Evolutionary conservation across 2,888 invertebrate species (phyloP).

Genomic region (Elysia crispata): DNA sequence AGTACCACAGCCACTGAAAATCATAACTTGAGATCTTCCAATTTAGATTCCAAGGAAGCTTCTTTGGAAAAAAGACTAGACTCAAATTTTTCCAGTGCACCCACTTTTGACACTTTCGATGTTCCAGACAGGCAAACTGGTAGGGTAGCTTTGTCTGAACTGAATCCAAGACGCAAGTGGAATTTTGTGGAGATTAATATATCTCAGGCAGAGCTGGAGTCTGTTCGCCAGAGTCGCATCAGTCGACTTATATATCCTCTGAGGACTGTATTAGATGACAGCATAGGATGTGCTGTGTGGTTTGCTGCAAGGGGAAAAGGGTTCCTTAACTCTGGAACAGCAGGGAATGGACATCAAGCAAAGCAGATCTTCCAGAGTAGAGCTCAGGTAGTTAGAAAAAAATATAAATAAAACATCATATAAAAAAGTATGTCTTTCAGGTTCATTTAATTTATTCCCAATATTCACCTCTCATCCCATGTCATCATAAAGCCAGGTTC

Average conservation of each 20-base stretch:
- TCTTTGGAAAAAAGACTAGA: too few species aligned
- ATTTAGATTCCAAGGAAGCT: too few species aligned
- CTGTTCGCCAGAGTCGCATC: constrained; percentile 66
- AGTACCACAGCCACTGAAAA: too few species aligned
- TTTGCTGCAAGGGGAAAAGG: constrained; percentile 90
- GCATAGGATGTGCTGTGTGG: constrained; percentile 93
- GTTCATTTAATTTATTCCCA: too few species aligned
- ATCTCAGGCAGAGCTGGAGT: constrained; percentile 82
- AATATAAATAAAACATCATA: too few species aligned
- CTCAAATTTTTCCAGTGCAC: too few species aligned
- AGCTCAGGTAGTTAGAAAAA: too few species aligned
- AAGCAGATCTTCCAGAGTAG: too few species aligned
- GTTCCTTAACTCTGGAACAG: constrained; percentile 57
- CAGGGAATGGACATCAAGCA: constrained; percentile 58
- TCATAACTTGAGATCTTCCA: too few species aligned
- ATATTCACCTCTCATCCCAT: too few species aligned
- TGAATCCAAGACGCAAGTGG: constrained; percentile 89
- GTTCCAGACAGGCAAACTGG: constrained; percentile 91
- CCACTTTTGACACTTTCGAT: constrained; percentile 41
- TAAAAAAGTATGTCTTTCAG: too few species aligned
- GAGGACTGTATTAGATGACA: constrained; percentile 94
- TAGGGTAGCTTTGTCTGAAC: constrained; percentile 82
- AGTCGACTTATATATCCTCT: constrained; percentile 90
- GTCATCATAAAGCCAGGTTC: too few species aligned
- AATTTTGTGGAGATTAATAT: constrained; percentile 90